phyloP scores from a whole-genome alignment of 2,797 vertebrate species.

The Rachycentron canadum region DNA sequence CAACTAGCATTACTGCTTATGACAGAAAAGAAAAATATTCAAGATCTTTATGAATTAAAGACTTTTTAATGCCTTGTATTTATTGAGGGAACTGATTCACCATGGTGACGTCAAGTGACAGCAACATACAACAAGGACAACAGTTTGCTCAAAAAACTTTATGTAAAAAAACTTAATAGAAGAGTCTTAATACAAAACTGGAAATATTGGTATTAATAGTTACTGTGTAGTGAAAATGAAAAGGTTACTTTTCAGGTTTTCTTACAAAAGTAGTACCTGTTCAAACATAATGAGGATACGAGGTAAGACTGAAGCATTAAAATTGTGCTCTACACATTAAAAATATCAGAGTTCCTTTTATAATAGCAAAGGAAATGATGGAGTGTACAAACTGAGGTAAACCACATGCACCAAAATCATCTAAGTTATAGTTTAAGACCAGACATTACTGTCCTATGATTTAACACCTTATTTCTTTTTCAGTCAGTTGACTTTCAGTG shows the following conservation, averaged over 20 bases:
- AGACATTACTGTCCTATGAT: background rate
- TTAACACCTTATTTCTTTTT: background rate
- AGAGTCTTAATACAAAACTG: slow-evolving; percentile 65
- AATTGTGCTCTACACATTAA: slow-evolving; percentile 29
- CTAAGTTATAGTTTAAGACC: slow-evolving; percentile 9
- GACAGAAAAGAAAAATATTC: background rate
- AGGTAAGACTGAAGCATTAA: slow-evolving; percentile 68
- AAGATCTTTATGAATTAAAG: too few relatives aligned
- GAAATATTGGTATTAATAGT: slow-evolving; percentile 61
- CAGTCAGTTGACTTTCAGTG: background rate
- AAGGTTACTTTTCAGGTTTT: slow-evolving; percentile 60
- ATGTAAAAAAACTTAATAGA: slow-evolving; percentile 57
- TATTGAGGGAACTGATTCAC: too few relatives aligned
- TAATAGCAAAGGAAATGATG: slow-evolving; percentile 4
- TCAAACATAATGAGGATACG: slow-evolving; percentile 56
- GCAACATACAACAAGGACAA: background rate
- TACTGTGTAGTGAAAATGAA: slow-evolving; percentile 61
- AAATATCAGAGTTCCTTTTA: slow-evolving; percentile 26
- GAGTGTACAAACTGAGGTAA: slow-evolving; percentile 42
- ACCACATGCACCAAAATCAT: slow-evolving; percentile 23
- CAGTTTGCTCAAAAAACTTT: background rate
- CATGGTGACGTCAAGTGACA: too few relatives aligned
- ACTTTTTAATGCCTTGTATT: too few relatives aligned
- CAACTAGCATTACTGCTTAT: background rate
- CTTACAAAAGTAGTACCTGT: slow-evolving; percentile 62